Conservation (phyloP, 2,113 vertebrate genomes). For the Eulemur macaco region DNA sequence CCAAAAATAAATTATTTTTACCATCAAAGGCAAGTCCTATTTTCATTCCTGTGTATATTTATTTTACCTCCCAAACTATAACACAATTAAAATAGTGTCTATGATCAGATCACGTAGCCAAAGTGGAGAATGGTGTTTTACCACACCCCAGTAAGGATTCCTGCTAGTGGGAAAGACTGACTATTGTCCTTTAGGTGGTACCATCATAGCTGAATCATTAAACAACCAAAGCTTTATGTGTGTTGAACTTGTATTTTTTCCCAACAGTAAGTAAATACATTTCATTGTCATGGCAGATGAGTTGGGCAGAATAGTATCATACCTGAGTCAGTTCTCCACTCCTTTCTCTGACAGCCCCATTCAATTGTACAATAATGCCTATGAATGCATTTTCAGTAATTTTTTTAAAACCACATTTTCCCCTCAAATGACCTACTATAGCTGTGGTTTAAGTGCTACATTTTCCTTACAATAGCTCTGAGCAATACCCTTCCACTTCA, state of each 20-base stretch:
- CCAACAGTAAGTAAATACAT: slow-evolving; percentile 32
- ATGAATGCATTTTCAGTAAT: slow-evolving; percentile 45
- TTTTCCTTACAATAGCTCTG: slow-evolving; percentile 44
- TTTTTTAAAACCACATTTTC: slow-evolving; percentile 53
- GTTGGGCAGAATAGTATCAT: slow-evolving; percentile 45
- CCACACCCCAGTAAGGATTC: slow-evolving; percentile 58
- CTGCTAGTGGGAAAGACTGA: slow-evolving; percentile 49
- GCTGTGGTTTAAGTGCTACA: slow-evolving; percentile 36
- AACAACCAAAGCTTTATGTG: slow-evolving; percentile 54
- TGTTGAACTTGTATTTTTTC: slow-evolving; percentile 63
- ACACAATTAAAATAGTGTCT: slow-evolving; percentile 39
- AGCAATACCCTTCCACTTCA: neutral
- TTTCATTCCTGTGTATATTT: slow-evolving; percentile 55
- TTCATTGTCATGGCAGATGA: slow-evolving; percentile 50
- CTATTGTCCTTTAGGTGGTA: slow-evolving; percentile 62
- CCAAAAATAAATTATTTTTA: slow-evolving; percentile 36
- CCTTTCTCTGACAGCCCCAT: neutral
- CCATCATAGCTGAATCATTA: slow-evolving; percentile 73
- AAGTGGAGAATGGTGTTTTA: slow-evolving; percentile 61
- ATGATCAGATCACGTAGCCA: slow-evolving; percentile 50
- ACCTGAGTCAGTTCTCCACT: slow-evolving; percentile 64
- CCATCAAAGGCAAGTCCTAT: slow-evolving; percentile 31
- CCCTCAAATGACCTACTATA: slow-evolving; percentile 31
- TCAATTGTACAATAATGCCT: slow-evolving; percentile 23
- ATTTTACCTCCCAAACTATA: slow-evolving; percentile 42